Base-by-base conservation (phyloP, 2,797 vertebrate genomes). In the Dallia pectoralis region DNA sequence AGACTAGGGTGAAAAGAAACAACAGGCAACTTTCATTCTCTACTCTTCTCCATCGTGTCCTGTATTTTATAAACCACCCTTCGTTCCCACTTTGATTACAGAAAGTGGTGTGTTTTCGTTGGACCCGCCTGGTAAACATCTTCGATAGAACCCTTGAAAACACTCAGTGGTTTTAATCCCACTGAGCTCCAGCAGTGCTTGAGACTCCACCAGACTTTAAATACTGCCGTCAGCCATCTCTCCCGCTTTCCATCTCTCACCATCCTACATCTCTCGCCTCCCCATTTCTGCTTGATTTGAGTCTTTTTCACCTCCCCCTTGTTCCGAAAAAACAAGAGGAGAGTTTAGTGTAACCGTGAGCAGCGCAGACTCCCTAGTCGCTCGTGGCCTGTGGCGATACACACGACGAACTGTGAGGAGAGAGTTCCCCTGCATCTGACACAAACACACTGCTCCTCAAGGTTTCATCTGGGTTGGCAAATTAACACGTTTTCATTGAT, bases 181-280 rank as follows among this genome's bases (percentile, higher is more conserved):
- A 88, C 80, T 78, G 82, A 86, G 81, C 85, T 78, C 75, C 80
- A 86, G 80, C 85, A 77, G 76, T 81, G 81, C 74, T 80, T 86
- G 87, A 85, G 71, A 87, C 80, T 81, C n/a, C n/a, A 65, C 86
- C 75, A 82, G 47, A 74, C 81, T 91, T 90, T 89, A 84, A 89
- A 92, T 88, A 91, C 80, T 74, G 85, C 89, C 84, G 81, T 81
- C 78, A 91, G 89, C 81, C 79, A 81, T 83, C 78, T 79, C 75
- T 69, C 67, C 64, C 80, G 76, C 78, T 78, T 74, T 88, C 64
- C n/a, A 3, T 79, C 72, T 87, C 81, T 33, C 19, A 69, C 80
- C 19, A 19, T 44, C 63, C 44, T 40, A 44, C 32, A 18, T 64
- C 22, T 44, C 32, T 32, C 4, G 7, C 33, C 6, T 32, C 18